A percentile compares a stretch with the other conserved stretches of the same genome.
Evolutionary conservation across 2,888 invertebrate species (phyloP).

Genomic region (Diplazon laetatorius): DNA sequence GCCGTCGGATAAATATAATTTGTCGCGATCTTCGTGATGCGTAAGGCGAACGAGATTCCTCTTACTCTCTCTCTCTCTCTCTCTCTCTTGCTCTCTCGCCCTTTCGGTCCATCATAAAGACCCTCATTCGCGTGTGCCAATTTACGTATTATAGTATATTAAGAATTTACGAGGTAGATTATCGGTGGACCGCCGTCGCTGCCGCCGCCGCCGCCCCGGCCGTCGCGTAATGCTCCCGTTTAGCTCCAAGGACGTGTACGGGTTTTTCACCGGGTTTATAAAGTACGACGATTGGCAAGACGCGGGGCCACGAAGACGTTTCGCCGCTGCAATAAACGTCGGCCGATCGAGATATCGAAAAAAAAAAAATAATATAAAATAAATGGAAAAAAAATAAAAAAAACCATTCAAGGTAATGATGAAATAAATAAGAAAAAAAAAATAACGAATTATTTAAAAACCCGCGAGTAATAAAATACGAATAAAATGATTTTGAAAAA

Average conservation of each 20-base stretch:
- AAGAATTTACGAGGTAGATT: conserved; percentile 25
- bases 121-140: conserved; percentile 7
- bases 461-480: no score
- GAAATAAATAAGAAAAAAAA: not conserved
- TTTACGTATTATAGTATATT: conserved; percentile 20
- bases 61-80: no score
- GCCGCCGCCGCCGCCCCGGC: no score
- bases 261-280: not conserved
- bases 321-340: not conserved
- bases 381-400: not conserved
- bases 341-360: not conserved
- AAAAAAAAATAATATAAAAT: conserved; percentile 8
- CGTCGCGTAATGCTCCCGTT: conserved; percentile 12
- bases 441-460: not conserved
- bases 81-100: no score
- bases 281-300: not conserved
- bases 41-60: not conserved
- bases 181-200: no score
- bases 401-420: no score
- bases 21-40: conserved; percentile 12
- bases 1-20: conserved; percentile 17
- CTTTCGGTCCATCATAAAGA: not conserved
- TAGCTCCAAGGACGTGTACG: conserved; percentile 2
- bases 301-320: not conserved
- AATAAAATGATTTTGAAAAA: no score